phyloP scores from a whole-genome alignment of 2,888 invertebrate species.

The Acronicta psi region DNA sequence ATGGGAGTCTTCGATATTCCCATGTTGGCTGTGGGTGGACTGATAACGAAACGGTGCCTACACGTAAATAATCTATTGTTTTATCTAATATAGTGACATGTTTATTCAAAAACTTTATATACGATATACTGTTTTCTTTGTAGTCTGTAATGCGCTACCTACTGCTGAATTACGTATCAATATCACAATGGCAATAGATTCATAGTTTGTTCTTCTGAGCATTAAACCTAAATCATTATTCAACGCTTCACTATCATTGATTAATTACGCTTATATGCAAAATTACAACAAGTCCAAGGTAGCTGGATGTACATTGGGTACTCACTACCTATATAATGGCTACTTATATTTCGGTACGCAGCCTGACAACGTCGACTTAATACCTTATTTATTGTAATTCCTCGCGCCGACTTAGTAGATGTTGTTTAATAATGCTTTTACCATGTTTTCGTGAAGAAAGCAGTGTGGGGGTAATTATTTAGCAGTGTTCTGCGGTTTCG shows the following conservation, averaged over 20 bases:
- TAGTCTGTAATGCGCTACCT: background rate
- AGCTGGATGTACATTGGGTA: conserved; percentile 21
- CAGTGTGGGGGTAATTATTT: conserved; percentile 84
- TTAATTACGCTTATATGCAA: conserved; percentile 38
- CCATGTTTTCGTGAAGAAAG: conserved; percentile 86
- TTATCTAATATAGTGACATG: conserved; percentile 24
- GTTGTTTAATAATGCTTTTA: conserved; percentile 80
- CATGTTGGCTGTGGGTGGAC: conserved; percentile 38
- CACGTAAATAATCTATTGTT: conserved; percentile 38
- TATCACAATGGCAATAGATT: conserved; percentile 4
- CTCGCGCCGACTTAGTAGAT: conserved; percentile 79
- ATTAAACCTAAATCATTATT: conserved; percentile 22
- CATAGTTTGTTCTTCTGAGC: conserved; percentile 7
- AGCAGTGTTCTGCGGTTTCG: conserved; percentile 86
- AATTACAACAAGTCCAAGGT: conserved; percentile 34
- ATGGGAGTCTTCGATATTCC: conserved; percentile 35
- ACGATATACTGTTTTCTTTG: conserved; percentile 2
- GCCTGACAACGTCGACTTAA: conserved; percentile 78
- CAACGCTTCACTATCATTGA: conserved; percentile 29
- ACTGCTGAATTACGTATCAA: background rate
- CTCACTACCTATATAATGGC: conserved; percentile 50
- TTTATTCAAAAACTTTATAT: conserved; percentile 6
- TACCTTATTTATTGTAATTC: conserved; percentile 86
- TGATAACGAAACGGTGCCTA: conserved; percentile 40
- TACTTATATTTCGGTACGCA: conserved; percentile 72